These are phyloP conservation scores for Athripsodes cinereus DNA, from an alignment of 2,888 invertebrate genomes.

Conservation along the genomic window DNA sequence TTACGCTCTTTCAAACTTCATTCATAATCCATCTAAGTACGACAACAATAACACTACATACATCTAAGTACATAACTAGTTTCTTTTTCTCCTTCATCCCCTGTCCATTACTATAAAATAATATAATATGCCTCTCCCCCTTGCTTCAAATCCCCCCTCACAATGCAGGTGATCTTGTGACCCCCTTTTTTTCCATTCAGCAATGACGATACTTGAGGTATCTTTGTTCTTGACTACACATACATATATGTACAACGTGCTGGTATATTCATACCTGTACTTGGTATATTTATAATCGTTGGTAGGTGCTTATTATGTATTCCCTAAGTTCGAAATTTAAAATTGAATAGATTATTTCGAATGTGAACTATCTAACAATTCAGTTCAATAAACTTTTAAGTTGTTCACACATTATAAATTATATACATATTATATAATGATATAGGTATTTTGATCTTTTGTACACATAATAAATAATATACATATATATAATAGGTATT, in stretches of 20 bases:
- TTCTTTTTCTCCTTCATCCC: background rate
- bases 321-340: background rate
- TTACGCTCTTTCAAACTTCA: background rate
- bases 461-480: too few species aligned
- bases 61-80: background rate
- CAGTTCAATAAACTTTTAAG: slow-evolving; percentile 1
- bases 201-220: background rate
- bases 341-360: background rate
- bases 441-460: too few species aligned
- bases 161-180: background rate
- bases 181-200: background rate
- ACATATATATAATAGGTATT: too few species aligned
- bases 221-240: background rate
- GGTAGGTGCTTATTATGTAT: too few species aligned
- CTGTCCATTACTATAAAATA: background rate
- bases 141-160: background rate
- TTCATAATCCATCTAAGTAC: background rate
- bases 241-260: background rate
- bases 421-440: too few species aligned
- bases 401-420: background rate
- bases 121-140: background rate
- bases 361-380: background rate
- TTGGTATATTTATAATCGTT: background rate
- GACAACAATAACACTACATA: too few species aligned
- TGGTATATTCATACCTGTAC: background rate